Evolutionary conservation across 2,797 vertebrate genomes (phyloP), one percentile per base, ranked within the genome.

Genomic region (Helostoma temminkii): DNA sequence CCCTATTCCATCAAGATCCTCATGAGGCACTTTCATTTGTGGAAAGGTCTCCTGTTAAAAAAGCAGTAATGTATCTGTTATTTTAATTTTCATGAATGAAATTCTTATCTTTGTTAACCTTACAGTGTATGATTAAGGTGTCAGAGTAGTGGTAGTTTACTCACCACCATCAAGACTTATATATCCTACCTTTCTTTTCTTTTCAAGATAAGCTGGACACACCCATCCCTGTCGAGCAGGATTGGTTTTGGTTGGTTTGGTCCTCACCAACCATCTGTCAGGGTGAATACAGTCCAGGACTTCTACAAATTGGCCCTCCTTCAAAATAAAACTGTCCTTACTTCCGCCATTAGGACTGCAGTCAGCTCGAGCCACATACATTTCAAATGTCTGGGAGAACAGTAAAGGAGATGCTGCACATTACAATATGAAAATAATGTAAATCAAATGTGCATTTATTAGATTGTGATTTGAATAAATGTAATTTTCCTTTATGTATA

Each of bases 211-310:
- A 12, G 98, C 98, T 2, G 98, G 96, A 16, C 96, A 99, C n/a
- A 99, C 93, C 98, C 98, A 99, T 1, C 97, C 98, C 89, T 99
- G 97, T n/a, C 97, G 91, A 6, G 96, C 96, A 2, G 95, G 95
- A 66, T 94, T 97, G 2, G 91, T 95, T 87, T 98, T 99, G 5
- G 96, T 97, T 76, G 98, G 98, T 86, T 98, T 99, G 47, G 98
- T 99, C 62, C 97, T 96, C 56, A 99, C 95, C 15, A 99, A 88
- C 98, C 98, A 99, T 63, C 92, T 95, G 50, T 97, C 93, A 6
- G 98, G 98, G 78, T 98, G 97, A 63, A 96, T 95, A 1, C 95
- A 96, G 55, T 99, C 98, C 6, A 99, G 90, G 32, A 99, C 95
- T 80, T 99, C 98, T 53, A 99, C 97, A 1, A 96, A 99, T 59